Percentiles rank a stretch among this genome's conserved stretches.
phyloP scores from a whole-genome alignment of 2,797 vertebrate species.

The Hypotaenidia philippensis region DNA sequence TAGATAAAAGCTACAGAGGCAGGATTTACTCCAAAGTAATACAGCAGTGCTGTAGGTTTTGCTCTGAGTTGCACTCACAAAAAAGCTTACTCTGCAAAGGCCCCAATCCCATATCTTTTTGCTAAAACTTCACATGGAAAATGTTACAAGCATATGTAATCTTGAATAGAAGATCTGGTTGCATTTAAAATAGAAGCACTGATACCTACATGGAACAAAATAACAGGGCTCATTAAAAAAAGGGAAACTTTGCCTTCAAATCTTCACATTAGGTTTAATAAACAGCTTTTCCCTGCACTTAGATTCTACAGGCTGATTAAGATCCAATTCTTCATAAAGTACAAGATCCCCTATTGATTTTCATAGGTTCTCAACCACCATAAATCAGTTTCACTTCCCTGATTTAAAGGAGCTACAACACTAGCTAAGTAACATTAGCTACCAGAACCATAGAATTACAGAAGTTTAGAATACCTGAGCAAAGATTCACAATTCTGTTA shows the following conservation, averaged over 20 bases:
- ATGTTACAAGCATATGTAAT: neutral
- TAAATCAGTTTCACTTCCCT: neutral
- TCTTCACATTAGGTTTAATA: neutral
- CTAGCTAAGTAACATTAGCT: neutral
- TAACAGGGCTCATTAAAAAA: neutral
- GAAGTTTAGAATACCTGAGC: neutral
- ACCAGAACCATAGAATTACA: neutral
- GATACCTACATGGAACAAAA: neutral
- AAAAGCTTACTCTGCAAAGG: neutral
- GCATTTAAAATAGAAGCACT: neutral
- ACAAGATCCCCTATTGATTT: neutral
- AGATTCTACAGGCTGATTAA: neutral
- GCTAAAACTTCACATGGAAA: neutral
- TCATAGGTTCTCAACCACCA: neutral
- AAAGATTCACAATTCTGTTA: neutral
- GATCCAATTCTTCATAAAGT: neutral
- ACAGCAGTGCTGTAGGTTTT: neutral
- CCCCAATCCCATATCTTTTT: neutral
- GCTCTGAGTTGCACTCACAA: neutral
- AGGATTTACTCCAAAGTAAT: neutral
- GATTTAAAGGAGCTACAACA: neutral
- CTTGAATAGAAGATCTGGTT: neutral
- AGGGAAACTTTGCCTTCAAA: neutral
- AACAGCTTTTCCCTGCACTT: neutral
- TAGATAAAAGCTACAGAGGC: constrained; percentile 36